These are phyloP conservation scores for Aethes cnicana DNA, from an alignment of 2,888 invertebrate species.

Conservation along the genomic window DNA sequence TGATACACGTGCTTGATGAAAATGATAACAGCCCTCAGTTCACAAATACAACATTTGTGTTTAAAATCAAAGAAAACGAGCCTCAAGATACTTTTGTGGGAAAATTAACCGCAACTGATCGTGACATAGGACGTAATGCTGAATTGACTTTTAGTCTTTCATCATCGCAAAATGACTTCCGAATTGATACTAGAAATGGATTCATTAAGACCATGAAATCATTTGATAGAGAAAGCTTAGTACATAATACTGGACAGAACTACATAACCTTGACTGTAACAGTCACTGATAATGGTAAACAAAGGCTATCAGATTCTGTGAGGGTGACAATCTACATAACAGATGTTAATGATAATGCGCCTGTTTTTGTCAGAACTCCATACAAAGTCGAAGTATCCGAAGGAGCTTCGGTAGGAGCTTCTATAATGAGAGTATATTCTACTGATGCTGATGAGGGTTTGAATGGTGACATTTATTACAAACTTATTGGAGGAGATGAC, in stretches of 20 bases:
- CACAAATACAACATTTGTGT: slow-evolving; percentile 93
- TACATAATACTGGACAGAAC: slow-evolving; percentile 89
- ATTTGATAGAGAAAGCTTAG: slow-evolving; percentile 94
- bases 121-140: slow-evolving; percentile 94
- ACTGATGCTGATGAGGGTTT: slow-evolving; percentile 93
- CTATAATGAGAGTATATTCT: slow-evolving; percentile 92
- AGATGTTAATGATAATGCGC: slow-evolving; percentile 96
- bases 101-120: slow-evolving; percentile 93
- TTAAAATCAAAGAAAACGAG: slow-evolving; percentile 94
- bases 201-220: slow-evolving; percentile 92
- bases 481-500: slow-evolving; percentile 90
- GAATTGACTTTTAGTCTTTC: slow-evolving; percentile 92
- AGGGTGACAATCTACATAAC: slow-evolving; percentile 93
- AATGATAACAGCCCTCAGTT: slow-evolving; percentile 98
- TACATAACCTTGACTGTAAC: slow-evolving; percentile 92
- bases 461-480: slow-evolving; percentile 94
- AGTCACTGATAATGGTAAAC: slow-evolving; percentile 92
- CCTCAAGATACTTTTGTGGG: slow-evolving; percentile 95
- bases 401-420: slow-evolving; percentile 90
- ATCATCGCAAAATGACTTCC: slow-evolving; percentile 89
- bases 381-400: slow-evolving; percentile 96
- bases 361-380: slow-evolving; percentile 90
- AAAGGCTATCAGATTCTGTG: slow-evolving; percentile 90
- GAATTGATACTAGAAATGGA: slow-evolving; percentile 94
- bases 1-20: slow-evolving; percentile 96